Evolutionary conservation across 2,888 invertebrate species (phyloP), one percentile per base, ranked within the genome.

Genomic region (Agriopis aurantiaria): DNA sequence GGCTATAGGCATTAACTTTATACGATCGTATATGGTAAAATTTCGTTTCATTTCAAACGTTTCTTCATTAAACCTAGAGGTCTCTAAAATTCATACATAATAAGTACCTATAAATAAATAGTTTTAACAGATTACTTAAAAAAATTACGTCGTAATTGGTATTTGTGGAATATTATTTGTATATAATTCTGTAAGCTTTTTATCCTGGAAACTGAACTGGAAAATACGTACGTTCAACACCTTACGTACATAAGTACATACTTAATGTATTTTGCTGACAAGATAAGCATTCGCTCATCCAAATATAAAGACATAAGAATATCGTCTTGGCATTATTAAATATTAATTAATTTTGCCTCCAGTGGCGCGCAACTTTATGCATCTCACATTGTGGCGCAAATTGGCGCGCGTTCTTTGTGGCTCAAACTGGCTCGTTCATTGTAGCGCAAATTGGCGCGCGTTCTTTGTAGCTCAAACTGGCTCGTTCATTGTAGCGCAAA

Each of bases 81-180:
- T 88, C 84, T 88, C 82, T 82, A 85, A 84, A 85, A 83, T 81
- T 86, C 87, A 89, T 90, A 88, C 87, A 89, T 90, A 88, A 88
- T 90, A 88, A 84, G 76, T 82, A 84, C 80, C 81, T 78, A 78
- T 82, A 78, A 79, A 33, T 33, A 33, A 33, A 76, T 81, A 81
- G 76, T 69, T 80, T 79, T 83, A 83, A 65, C 62, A 49, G 69
- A 79, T 79, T 73, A 70, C 81, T 82, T 80, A 33, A 33, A 33
- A 33, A 33, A 33, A 0, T 84, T 74, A 76, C 79, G 83, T 82
- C 79, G 81, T 82, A 78, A 82, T 85, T 80, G 77, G 78, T 82
- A 81, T 82, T 82, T 78, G 78, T 81, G 76, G 75, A 78, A 76
- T 74, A 76, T 75, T 78, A 78, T 82, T 79, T 84, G 85, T 84